Conservation (phyloP, 2,797 vertebrate species). For the Hemibagrus guttatus region DNA sequence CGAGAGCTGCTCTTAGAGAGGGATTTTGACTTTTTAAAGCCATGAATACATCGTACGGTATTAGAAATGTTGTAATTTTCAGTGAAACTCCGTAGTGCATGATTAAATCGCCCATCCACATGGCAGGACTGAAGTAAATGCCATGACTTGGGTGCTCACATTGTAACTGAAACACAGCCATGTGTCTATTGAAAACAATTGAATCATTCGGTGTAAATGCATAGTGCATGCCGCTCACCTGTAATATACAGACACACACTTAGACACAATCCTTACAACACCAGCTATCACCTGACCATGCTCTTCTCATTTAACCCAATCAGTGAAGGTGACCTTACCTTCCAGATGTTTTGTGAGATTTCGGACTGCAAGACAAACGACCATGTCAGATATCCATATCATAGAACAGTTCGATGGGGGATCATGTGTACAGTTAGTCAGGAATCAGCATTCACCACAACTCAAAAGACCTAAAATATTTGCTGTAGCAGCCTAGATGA, state of each 20-base stretch:
- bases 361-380: neutral
- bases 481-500: neutral
- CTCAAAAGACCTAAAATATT: neutral
- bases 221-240: slow-evolving; percentile 5
- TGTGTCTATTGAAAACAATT: neutral
- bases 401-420: neutral
- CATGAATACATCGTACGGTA: neutral
- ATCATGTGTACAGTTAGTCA: neutral
- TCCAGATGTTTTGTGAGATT: neutral
- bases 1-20: neutral
- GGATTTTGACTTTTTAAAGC: slow-evolving; percentile 9
- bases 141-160: neutral
- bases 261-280: neutral
- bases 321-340: too few species aligned
- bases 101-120: neutral
- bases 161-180: neutral
- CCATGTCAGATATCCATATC: neutral
- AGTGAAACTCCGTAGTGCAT: neutral
- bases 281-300: neutral
- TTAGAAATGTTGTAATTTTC: neutral
- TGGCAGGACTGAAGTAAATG: neutral
- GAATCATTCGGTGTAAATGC: neutral
- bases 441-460: neutral
- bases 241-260: neutral
- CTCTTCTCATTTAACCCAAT: neutral